Conservation (phyloP, 1,140 invertebrate genomes). For the Bombus sibiricus region DNA sequence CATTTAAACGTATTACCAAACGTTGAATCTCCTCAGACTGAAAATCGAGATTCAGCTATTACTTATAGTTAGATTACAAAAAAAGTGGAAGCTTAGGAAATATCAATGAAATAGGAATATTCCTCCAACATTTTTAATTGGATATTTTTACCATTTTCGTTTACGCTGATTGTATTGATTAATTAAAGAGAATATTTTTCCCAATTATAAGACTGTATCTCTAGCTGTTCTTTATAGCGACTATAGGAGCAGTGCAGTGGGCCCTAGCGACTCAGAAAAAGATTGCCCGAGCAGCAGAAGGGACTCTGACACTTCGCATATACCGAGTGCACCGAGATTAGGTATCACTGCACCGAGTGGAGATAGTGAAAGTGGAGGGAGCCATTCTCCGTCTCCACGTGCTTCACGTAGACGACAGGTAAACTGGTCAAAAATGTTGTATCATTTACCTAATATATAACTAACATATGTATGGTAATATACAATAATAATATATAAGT, state of each 20-base stretch:
- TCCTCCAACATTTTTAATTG: background rate
- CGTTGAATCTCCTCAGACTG: too few relatives aligned
- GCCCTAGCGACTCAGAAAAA: constrained; percentile 93
- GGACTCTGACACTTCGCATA: constrained; percentile 84
- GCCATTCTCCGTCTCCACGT: constrained; percentile 92
- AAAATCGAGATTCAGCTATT: too few relatives aligned
- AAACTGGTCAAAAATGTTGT: background rate
- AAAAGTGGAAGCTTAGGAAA: too few relatives aligned
- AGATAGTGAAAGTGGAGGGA: constrained; percentile 94
- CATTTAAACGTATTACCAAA: too few relatives aligned
- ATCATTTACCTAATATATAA: too few relatives aligned
- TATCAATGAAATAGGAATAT: too few relatives aligned
- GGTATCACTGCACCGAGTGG: constrained; percentile 87
- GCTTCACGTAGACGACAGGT: constrained; percentile 92
- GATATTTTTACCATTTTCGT: background rate
- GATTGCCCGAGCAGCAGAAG: constrained; percentile 88
- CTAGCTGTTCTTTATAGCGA: constrained; percentile 87
- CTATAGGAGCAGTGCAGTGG: constrained; percentile 94
- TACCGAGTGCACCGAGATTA: constrained; percentile 83
- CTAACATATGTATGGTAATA: too few relatives aligned
- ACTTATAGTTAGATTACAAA: too few relatives aligned
- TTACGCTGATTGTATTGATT: too few relatives aligned
- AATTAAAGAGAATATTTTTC: background rate
- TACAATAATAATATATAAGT: too few relatives aligned
- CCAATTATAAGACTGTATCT: constrained; percentile 67